Conservation (phyloP, 2,888 invertebrate genomes). For the Hypselothyrea guttata region DNA sequence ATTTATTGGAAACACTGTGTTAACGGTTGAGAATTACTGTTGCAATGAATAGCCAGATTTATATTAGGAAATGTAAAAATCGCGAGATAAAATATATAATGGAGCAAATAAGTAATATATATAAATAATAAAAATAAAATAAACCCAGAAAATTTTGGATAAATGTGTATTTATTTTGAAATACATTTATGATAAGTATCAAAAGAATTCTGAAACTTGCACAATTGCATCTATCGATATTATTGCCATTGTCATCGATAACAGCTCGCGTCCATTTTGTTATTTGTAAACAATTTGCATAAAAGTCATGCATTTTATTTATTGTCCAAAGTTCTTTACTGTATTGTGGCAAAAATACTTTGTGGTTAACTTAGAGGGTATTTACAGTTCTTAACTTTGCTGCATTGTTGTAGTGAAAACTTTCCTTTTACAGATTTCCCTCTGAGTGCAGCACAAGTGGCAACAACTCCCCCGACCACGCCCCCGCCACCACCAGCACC, state of each 20-base stretch:
- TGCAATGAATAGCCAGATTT: no score
- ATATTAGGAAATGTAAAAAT: no score
- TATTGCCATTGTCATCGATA: neutral
- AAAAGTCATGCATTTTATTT: neutral
- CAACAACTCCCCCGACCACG: conserved; percentile 1
- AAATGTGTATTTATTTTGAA: no score
- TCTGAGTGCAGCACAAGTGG: conserved; percentile 11
- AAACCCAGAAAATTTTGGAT: no score
- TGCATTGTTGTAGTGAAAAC: conserved; percentile 13
- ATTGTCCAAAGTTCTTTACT: conserved; percentile 2
- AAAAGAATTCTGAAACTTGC: no score
- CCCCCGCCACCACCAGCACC: no score
- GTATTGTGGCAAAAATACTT: conserved; percentile 7
- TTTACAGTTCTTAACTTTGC: conserved; percentile 15
- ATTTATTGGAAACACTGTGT: no score
- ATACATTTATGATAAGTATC: no score
- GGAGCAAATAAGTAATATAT: no score
- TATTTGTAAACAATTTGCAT: neutral
- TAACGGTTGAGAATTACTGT: no score
- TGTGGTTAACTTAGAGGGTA: conserved; percentile 10
- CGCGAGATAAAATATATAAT: no score
- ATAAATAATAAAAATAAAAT: no score
- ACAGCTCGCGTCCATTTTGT: neutral
- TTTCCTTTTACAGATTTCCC: conserved; percentile 13
- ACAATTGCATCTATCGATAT: neutral